phyloP scores from a whole-genome alignment of 2,113 vertebrate species.

The Neolamprologus falcicula region DNA sequence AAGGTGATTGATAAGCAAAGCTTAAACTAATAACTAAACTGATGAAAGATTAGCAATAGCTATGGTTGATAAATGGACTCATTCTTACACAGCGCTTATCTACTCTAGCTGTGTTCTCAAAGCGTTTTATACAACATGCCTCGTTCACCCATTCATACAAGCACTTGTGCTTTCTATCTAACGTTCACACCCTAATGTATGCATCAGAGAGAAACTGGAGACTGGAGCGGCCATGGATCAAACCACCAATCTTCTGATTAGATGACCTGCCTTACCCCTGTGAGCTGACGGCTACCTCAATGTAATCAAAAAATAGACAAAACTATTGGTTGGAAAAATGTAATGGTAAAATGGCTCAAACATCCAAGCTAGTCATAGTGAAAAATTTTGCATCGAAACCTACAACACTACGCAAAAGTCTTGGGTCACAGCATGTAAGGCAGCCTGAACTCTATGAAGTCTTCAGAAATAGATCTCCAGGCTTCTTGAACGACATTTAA shows the following conservation, averaged over 20 bases:
- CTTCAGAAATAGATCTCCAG: neutral
- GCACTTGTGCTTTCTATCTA: neutral
- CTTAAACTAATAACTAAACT: neutral
- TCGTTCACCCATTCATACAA: accelerated
- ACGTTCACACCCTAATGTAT: neutral
- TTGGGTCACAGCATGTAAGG: neutral
- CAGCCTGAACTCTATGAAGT: neutral
- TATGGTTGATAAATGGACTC: neutral
- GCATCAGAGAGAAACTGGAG: neutral
- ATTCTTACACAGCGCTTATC: neutral
- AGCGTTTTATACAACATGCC: neutral
- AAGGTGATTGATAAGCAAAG: neutral
- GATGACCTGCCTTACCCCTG: neutral
- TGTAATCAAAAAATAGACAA: neutral
- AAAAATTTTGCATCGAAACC: neutral
- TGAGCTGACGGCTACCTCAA: neutral
- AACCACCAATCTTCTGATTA: neutral
- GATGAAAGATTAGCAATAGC: neutral
- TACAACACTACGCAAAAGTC: neutral
- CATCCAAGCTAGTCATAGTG: neutral
- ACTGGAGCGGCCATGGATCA: accelerated
- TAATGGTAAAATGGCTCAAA: neutral
- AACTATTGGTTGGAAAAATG: neutral
- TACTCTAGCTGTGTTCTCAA: neutral
- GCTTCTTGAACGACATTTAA: neutral